Evolutionary conservation across 1,140 invertebrate species (phyloP).

Genomic region (Dendroctonus ponderosae): DNA sequence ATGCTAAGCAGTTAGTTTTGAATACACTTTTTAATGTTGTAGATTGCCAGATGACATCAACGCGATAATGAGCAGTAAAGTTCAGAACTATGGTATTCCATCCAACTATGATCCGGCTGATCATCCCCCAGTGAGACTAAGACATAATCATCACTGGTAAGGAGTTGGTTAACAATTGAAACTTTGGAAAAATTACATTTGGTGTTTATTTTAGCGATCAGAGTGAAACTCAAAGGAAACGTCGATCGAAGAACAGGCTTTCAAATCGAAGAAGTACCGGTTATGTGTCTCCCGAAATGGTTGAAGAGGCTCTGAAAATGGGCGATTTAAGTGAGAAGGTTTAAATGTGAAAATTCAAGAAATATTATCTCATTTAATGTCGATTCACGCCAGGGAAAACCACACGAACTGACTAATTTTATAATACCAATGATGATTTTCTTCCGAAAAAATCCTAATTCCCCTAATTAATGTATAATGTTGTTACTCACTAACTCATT

Average conservation of each 20-base stretch:
- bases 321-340: slow-evolving; percentile 7
- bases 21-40: neutral
- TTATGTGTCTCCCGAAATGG: slow-evolving; percentile 36
- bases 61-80: slow-evolving; percentile 20
- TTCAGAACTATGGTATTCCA: slow-evolving; percentile 32
- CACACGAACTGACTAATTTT: too few relatives aligned
- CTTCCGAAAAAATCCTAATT: too few relatives aligned
- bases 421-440: too few relatives aligned
- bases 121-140: slow-evolving; percentile 36
- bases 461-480: too few relatives aligned
- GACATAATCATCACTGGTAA: slow-evolving; percentile 34
- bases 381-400: too few relatives aligned
- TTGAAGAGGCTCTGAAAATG: slow-evolving; percentile 42
- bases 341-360: too few relatives aligned
- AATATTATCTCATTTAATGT: too few relatives aligned
- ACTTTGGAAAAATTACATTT: neutral
- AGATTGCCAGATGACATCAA: slow-evolving; percentile 10
- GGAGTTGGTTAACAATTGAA: neutral
- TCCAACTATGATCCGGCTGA: slow-evolving; percentile 37
- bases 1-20: too few relatives aligned
- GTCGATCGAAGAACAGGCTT: slow-evolving; percentile 44
- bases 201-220: slow-evolving; percentile 37
- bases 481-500: too few relatives aligned
- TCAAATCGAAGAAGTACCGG: slow-evolving; percentile 48
- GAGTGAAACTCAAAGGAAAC: slow-evolving; percentile 47